Percentiles rank a stretch among this genome's conserved stretches.
These are phyloP conservation scores for Pemphredon lugubris DNA, from an alignment of 2,888 invertebrate species.

Conservation along the genomic window DNA sequence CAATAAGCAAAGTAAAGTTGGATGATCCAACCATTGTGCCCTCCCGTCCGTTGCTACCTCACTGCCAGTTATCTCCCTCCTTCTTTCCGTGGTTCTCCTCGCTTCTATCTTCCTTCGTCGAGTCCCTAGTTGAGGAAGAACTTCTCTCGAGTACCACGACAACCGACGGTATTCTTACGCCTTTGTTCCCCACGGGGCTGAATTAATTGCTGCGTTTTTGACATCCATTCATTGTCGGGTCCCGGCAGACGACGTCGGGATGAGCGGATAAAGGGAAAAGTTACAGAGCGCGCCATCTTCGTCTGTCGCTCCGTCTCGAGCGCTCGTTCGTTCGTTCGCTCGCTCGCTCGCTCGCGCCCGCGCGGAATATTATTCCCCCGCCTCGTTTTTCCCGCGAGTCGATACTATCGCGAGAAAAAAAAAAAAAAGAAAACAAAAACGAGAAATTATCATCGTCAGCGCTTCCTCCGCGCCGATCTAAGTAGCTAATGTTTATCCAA, in stretches of 20 bases:
- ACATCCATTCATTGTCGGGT: constrained; percentile 77
- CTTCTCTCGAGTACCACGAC: constrained; percentile 72
- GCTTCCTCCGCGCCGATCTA: too few species aligned
- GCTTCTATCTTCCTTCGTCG: constrained; percentile 45
- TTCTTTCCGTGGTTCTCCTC: constrained; percentile 61
- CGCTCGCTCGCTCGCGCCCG: neutral
- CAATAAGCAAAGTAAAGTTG: constrained; percentile 77
- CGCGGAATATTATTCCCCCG: constrained; percentile 57
- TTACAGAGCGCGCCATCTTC: constrained; percentile 60
- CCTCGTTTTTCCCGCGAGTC: constrained; percentile 32
- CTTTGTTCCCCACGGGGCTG: constrained; percentile 76
- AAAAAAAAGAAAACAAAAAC: too few species aligned
- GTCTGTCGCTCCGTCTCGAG: constrained; percentile 29
- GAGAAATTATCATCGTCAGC: too few species aligned
- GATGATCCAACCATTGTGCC: constrained; percentile 77
- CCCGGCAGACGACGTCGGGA: constrained; percentile 70
- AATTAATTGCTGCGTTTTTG: constrained; percentile 81
- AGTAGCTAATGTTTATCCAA: too few species aligned
- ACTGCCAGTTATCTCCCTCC: constrained; percentile 68
- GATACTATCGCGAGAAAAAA: constrained; percentile 30
- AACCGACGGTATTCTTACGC: constrained; percentile 75
- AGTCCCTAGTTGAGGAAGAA: constrained; percentile 71
- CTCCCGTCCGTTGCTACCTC: constrained; percentile 68
- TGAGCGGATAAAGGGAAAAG: constrained; percentile 73
- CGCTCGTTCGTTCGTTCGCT: constrained; percentile 10